phyloP scores from a whole-genome alignment of 2,888 invertebrate species.

The Gastracanthus pulcherrimus region DNA sequence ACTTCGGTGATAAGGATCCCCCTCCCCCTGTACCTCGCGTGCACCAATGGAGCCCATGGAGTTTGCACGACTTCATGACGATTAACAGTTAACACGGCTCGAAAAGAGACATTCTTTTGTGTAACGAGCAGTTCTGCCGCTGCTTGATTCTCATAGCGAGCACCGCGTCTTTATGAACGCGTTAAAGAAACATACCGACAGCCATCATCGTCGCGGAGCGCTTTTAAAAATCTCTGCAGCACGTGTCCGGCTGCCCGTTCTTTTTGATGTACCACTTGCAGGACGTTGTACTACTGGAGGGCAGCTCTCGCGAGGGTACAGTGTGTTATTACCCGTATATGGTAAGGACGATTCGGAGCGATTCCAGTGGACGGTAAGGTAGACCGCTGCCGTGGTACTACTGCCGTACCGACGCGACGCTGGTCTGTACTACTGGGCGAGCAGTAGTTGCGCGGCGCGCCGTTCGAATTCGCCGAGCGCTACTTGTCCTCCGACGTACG shows the following conservation, averaged over 20 bases:
- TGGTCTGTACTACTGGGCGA: not conserved
- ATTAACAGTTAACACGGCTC: constrained; percentile 38
- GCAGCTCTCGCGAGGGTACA: no score
- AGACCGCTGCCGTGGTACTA: not conserved
- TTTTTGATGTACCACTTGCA: not conserved
- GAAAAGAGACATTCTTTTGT: constrained; percentile 26
- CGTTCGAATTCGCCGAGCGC: constrained; percentile 23
- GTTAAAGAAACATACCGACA: not conserved
- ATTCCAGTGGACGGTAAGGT: not conserved
- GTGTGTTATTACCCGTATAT: not conserved
- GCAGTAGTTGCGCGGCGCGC: constrained; percentile 14
- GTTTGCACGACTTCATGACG: constrained; percentile 37
- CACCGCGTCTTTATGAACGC: not conserved
- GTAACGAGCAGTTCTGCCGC: constrained; percentile 24
- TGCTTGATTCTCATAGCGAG: not conserved
- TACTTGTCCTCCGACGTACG: not conserved
- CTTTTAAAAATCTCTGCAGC: not conserved
- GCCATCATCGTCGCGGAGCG: not conserved
- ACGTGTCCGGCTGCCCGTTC: no score
- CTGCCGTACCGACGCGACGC: constrained; percentile 1
- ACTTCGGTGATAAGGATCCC: constrained; percentile 65
- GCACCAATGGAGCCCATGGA: not conserved
- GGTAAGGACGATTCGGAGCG: not conserved
- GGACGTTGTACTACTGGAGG: not conserved
- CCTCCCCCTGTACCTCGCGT: constrained; percentile 12